Base-by-base conservation (phyloP, 2,888 invertebrate species). In the Plagodis dolabraria region DNA sequence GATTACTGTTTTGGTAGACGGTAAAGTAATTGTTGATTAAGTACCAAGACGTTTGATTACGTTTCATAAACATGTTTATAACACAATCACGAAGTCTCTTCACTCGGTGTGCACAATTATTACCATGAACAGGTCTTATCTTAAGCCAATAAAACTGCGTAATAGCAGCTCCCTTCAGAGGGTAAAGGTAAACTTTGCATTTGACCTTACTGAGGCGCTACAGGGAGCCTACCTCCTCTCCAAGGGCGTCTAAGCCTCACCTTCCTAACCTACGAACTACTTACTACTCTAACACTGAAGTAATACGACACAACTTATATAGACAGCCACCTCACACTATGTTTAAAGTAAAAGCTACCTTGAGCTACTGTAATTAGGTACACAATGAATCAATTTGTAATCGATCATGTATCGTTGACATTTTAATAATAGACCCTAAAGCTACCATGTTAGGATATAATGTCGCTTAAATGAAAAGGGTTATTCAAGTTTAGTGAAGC, bases 351-450 rank as follows among this genome's bases (percentile, higher is more conserved):
- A 86, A 86, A 82, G 68, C 76, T 72, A 79, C 82, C 83, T 83
- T 86, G 70, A 68, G 77, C 79, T 68, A 65, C 72, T 68, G 82
- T 80, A 83, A 86, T 87, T 87, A 83, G 79, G 79, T 79, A 76
- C 75, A 80, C 79, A 82, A 82, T 85, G 75, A 80, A 84, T 82
- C 78, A 79, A 83, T 82, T 85, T 82, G 82, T 76, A 75, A 82
- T 80, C 80, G 80, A 85, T 85, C 79, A 80, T 64, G 69, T 72
- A 71, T 69, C 38, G 48, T 50, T 54, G 64, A 60, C 58, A 65
- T 70, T 75, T 70, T 77, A 80, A 78, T 74, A 77, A 74, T 62
- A 64, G 74, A 67, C 46, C 22, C 48, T 58, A 68, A 61, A 43
- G 67, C 51, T 45, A 64, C 70, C 75, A 63, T 63, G 77, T 68